A percentile compares a stretch with the other conserved stretches of the same genome.
phyloP scores from a whole-genome alignment of 2,888 invertebrate genomes.

The Octodonta nipae region DNA sequence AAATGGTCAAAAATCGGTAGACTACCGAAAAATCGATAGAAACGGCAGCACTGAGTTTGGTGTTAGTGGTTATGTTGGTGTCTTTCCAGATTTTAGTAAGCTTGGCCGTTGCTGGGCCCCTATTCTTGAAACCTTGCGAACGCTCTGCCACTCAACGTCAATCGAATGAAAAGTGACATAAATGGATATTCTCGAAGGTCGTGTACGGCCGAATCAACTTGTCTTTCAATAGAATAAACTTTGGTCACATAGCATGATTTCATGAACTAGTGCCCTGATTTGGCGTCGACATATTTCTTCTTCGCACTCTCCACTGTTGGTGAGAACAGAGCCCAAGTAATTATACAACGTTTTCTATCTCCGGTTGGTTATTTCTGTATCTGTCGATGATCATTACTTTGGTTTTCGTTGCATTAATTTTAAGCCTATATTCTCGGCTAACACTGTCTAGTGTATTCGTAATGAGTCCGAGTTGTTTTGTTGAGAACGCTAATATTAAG shows the following conservation, averaged over 20 bases:
- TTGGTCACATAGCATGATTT: too few species aligned
- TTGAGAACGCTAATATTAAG: conserved; percentile 1
- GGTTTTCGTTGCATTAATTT: conserved; percentile 1
- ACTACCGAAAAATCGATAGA: not conserved
- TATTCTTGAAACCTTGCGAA: too few species aligned
- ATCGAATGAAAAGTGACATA: too few species aligned
- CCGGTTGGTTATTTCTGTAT: conserved; percentile 4
- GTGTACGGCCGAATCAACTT: too few species aligned
- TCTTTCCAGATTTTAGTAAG: conserved; percentile 1
- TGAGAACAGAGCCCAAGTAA: not conserved
- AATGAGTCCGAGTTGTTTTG: not conserved
- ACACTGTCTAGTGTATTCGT: not conserved
- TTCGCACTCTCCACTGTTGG: not conserved
- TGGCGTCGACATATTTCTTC: not conserved
- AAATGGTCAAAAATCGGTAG: too few species aligned
- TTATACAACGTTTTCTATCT: conserved; percentile 2
- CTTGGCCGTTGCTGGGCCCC: conserved; percentile 1
- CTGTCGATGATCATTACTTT: conserved; percentile 1
- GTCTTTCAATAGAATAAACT: too few species aligned
- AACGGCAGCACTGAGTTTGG: conserved; percentile 1
- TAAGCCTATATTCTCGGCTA: conserved; percentile 2
- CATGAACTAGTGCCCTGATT: too few species aligned
- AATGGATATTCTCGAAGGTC: too few species aligned
- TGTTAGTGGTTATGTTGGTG: not conserved
- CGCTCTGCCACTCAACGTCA: too few species aligned